Base-by-base conservation (phyloP, 2,888 invertebrate genomes). In the Conops quadrifasciatus region DNA sequence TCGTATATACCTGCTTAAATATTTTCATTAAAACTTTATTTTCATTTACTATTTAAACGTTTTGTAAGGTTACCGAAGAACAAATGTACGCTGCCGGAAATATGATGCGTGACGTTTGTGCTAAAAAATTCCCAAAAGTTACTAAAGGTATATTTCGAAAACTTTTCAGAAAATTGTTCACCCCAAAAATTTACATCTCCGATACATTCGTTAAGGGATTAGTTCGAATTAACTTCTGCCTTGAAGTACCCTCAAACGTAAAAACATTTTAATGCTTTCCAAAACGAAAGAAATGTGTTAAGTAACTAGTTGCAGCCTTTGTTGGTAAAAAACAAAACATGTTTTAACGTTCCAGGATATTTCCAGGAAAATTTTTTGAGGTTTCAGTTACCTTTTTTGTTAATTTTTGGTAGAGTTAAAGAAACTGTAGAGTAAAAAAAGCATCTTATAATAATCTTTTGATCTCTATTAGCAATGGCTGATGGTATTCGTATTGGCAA, bases 21-120 rank as follows among this genome's bases (percentile, higher is more conserved):
- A 51, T 63, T 28, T 7, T 15, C 7, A 45, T 62, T 11, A 2
- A 64, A 43, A 1, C 21, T 36, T 36, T 21, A 59, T 19, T 53
- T 47, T 45, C n/a, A 45, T 26, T 59, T 60, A 1, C 49, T 67
- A 19, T 43, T 43, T 28, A 9, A 60, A 28, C 62, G 15, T 51
- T 15, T 49, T 75, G 73, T 13, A 64, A 84, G 84, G 83, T 81
- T 3, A 85, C 85, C 0, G 80, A 87, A 84, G 90, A 90, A 71
- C 92, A 92, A 83, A 86, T 92, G 80, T 88, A 82, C 78, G 88
- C 89, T 21, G 88, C 91, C 0, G 88, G 89, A 0, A 90, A 88
- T 81, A 86, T 90, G 78, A 88, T 92, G 84, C 86, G 91, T 63
- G 91, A 90, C 78, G 86, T 89, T 0, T 92, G 92, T 76, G 86